These are phyloP conservation scores for Chlorops oryzae DNA, from an alignment of 1,140 invertebrate species.

Conservation along the genomic window DNA sequence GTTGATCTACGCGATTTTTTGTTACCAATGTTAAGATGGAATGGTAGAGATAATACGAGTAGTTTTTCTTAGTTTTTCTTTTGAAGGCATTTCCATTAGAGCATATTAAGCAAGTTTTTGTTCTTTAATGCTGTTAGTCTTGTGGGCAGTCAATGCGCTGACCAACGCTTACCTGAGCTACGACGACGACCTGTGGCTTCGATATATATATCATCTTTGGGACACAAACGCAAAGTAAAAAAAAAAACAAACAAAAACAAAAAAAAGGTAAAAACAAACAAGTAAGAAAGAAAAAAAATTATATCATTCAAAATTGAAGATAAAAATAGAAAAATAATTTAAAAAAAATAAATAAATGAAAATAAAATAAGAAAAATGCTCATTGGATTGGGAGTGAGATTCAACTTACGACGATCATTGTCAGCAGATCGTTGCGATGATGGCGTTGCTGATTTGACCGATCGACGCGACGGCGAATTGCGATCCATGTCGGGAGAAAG, in stretches of 20 bases:
- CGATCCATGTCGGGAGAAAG: constrained; percentile 45
- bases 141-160: no score
- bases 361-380: neutral
- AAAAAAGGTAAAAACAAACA: constrained; percentile 10
- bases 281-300: neutral
- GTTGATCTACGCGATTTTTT: no score
- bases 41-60: no score
- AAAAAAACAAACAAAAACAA: constrained; percentile 17
- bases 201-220: constrained; percentile 44
- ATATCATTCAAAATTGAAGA: neutral
- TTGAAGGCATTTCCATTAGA: no score
- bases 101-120: no score
- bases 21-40: no score
- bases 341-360: constrained; percentile 3
- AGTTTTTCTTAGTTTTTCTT: no score
- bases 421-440: constrained; percentile 20
- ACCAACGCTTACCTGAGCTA: constrained; percentile 46
- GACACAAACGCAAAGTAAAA: constrained; percentile 6
- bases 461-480: constrained; percentile 36
- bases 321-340: neutral
- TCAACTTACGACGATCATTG: constrained; percentile 32
- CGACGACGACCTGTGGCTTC: constrained; percentile 46
- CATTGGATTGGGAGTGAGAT: neutral
- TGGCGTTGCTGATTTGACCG: constrained; percentile 27
- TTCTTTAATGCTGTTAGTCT: no score